Evolutionary conservation across 2,113 vertebrate species (phyloP).

Genomic region (Anoura caudifer): DNA sequence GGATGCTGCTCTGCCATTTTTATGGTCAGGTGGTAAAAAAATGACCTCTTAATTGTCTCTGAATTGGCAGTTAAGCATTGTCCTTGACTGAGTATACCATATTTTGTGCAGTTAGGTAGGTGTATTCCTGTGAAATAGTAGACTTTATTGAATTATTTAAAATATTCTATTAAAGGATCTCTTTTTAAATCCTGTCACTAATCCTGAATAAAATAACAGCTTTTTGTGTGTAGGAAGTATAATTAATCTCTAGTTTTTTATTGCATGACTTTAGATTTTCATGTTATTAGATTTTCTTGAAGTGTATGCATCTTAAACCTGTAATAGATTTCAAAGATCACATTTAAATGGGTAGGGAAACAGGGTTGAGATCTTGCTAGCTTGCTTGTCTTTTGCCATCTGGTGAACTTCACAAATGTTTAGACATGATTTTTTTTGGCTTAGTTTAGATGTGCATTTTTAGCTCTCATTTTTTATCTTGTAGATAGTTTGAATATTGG

Average conservation of each 20-base stretch:
- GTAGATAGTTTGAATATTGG: constrained; percentile 19
- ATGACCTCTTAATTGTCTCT: background rate
- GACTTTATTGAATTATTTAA: constrained; percentile 35
- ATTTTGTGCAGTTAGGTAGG: background rate
- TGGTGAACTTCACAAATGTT: constrained; percentile 7
- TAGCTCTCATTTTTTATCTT: constrained; percentile 38
- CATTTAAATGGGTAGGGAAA: background rate
- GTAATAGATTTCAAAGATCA: background rate
- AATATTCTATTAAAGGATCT: background rate
- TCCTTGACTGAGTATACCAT: background rate
- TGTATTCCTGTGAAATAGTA: background rate
- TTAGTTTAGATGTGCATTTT: constrained; percentile 76
- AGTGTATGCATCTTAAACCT: background rate
- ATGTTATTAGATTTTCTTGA: constrained; percentile 28
- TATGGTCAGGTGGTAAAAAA: background rate
- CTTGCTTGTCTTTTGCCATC: constrained; percentile 33
- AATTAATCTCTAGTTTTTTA: background rate
- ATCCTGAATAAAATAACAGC: background rate
- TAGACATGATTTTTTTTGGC: constrained; percentile 69
- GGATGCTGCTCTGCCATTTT: background rate
- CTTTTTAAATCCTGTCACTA: background rate
- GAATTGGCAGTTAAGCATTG: constrained; percentile 4
- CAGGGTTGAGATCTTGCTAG: constrained; percentile 44
- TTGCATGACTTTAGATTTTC: constrained; percentile 34
- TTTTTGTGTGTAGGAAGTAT: background rate